A percentile compares a stretch with the other conserved stretches of the same genome.
These are phyloP conservation scores for Sarcophaga bullata DNA, from an alignment of 1,140 invertebrate species.

Conservation along the genomic window DNA sequence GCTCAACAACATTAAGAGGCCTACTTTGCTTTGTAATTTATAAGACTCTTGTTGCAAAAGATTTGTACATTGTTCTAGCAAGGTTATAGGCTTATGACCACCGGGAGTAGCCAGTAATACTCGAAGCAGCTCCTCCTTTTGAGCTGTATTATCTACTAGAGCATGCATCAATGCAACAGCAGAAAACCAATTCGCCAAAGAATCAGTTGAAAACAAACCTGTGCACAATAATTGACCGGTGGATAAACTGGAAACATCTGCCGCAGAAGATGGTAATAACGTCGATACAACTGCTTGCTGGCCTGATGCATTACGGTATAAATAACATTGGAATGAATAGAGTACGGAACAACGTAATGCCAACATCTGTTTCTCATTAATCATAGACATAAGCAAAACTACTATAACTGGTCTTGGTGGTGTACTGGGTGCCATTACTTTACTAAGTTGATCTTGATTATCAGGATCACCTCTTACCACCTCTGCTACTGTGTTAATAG, in stretches of 20 bases:
- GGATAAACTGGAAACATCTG: slow-evolving; percentile 76
- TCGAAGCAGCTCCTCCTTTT: slow-evolving; percentile 93
- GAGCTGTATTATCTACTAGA: slow-evolving; percentile 86
- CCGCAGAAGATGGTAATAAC: slow-evolving; percentile 83
- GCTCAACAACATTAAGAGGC: slow-evolving; percentile 89
- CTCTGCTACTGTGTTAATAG: slow-evolving; percentile 95
- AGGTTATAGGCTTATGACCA: slow-evolving; percentile 84
- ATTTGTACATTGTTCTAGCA: slow-evolving; percentile 87
- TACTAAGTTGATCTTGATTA: slow-evolving; percentile 94
- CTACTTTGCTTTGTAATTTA: slow-evolving; percentile 90
- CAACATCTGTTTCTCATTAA: slow-evolving; percentile 98
- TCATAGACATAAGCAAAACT: slow-evolving; percentile 97
- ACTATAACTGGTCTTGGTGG: slow-evolving; percentile 94
- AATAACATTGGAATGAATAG: slow-evolving; percentile 96
- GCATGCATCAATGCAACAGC: slow-evolving; percentile 90
- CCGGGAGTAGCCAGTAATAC: slow-evolving; percentile 87
- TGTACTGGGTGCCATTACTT: slow-evolving; percentile 90
- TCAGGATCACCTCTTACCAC: slow-evolving; percentile 88
- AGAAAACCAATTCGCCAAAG: slow-evolving; percentile 97
- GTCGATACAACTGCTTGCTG: slow-evolving; percentile 91
- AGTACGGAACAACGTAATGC: slow-evolving; percentile 91
- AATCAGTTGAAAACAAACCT: slow-evolving; percentile 90
- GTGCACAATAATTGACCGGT: slow-evolving; percentile 94
- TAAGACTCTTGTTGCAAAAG: slow-evolving; percentile 83
- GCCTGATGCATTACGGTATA: slow-evolving; percentile 92